phyloP scores from a whole-genome alignment of 1,140 invertebrate genomes.

The Paraescarpia echinospica region DNA sequence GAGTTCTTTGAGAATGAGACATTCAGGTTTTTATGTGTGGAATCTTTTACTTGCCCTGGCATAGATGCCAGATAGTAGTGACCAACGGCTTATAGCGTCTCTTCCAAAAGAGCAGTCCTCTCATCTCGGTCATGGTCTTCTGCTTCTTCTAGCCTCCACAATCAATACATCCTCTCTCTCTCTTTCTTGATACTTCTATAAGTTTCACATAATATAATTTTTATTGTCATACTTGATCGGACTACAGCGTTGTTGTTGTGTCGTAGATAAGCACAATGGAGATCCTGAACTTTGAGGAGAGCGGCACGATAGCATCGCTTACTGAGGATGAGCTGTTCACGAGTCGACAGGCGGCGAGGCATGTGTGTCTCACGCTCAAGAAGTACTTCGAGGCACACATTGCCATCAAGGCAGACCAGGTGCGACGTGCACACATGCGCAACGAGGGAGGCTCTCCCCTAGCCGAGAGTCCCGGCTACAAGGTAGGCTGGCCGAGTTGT shows the following conservation, averaged over 20 bases:
- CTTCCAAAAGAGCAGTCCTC: too few relatives aligned
- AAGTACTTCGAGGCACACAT: conserved; percentile 92
- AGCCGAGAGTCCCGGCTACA: conserved; percentile 55
- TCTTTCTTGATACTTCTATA: background rate
- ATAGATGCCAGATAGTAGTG: too few relatives aligned
- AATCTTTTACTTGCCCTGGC: too few relatives aligned
- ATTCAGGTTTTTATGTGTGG: too few relatives aligned
- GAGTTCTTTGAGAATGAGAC: too few relatives aligned
- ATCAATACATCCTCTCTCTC: too few relatives aligned
- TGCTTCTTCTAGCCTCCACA: too few relatives aligned
- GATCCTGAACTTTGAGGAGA: conserved; percentile 68
- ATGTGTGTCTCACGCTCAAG: conserved; percentile 87
- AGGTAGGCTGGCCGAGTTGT: conserved; percentile 40
- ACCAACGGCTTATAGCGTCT: too few relatives aligned
- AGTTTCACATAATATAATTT: background rate
- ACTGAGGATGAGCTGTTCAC: conserved; percentile 89
- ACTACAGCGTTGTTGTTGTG: background rate
- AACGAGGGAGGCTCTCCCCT: conserved; percentile 50
- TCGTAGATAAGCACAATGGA: conserved; percentile 78
- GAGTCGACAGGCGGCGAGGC: conserved; percentile 88
- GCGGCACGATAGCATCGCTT: conserved; percentile 45
- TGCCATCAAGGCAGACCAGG: conserved; percentile 78
- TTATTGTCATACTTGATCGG: too few relatives aligned
- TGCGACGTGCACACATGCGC: conserved; percentile 67
- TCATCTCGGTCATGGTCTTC: too few relatives aligned